Evolutionary conservation across 2,888 invertebrate species (phyloP).

Genomic region (Lepidocyrtoides sp.): DNA sequence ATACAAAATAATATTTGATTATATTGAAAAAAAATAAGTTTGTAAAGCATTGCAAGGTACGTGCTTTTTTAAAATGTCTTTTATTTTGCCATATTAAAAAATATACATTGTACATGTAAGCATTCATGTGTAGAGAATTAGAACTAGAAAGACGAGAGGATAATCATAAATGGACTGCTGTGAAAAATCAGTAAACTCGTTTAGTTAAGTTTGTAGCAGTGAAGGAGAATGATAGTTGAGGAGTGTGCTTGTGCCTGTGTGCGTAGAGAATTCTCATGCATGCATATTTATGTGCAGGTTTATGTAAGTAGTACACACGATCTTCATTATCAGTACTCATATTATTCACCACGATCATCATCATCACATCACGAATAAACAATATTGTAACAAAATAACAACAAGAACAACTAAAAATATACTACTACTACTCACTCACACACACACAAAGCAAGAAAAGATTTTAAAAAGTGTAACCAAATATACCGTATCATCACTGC

Average conservation of each 20-base stretch:
- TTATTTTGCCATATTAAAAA: too few species aligned
- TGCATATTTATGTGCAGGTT: background rate
- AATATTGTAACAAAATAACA: background rate
- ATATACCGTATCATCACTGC: background rate
- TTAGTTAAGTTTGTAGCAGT: constrained; percentile 9
- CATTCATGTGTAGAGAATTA: background rate
- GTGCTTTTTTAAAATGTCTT: background rate
- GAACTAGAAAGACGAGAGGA: background rate
- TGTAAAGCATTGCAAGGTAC: background rate
- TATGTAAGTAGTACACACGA: constrained; percentile 37
- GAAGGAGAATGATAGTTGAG: background rate
- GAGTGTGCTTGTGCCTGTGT: background rate
- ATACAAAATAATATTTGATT: constrained; percentile 26
- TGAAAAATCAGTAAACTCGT: constrained; percentile 35
- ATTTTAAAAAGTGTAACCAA: constrained; percentile 24
- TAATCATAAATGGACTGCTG: background rate
- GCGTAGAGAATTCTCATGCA: background rate
- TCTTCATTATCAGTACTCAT: background rate
- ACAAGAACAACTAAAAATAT: background rate
- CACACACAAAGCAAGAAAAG: background rate
- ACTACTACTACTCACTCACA: too few species aligned
- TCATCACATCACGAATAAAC: too few species aligned
- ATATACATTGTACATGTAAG: too few species aligned
- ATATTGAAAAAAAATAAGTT: background rate
- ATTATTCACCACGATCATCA: background rate